Percentiles rank a stretch among this genome's conserved stretches.
Conservation (phyloP, 1,140 invertebrate genomes). For the Andricus grossulariae region DNA sequence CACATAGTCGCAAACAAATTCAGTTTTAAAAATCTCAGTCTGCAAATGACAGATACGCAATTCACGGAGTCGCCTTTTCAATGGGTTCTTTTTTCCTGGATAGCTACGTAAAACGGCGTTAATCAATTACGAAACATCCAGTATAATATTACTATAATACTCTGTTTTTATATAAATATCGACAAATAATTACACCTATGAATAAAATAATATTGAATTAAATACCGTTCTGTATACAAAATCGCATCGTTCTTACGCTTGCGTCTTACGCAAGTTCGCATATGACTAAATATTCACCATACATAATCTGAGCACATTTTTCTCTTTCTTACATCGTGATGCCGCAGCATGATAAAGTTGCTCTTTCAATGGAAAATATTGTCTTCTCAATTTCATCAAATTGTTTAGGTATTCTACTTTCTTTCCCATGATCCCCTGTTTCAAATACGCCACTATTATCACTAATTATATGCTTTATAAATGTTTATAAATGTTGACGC, state of each 20-base stretch:
- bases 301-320: conserved; percentile 25
- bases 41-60: too few relatives aligned
- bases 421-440: not conserved
- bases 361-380: conserved; percentile 4
- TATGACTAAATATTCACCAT: conserved; percentile 36
- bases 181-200: conserved; percentile 56
- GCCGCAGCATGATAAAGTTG: not conserved
- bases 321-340: not conserved
- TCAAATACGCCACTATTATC: too few relatives aligned
- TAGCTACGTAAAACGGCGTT: conserved; percentile 62
- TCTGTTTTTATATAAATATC: conserved; percentile 55
- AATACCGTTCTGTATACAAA: conserved; percentile 61
- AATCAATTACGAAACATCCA: conserved; percentile 45
- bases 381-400: conserved; percentile 27
- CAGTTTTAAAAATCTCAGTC: too few relatives aligned
- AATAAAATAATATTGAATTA: conserved; percentile 64
- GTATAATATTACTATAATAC: conserved; percentile 34
- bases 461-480: too few relatives aligned
- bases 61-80: too few relatives aligned
- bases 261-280: not conserved
- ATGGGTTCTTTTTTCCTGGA: too few relatives aligned
- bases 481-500: too few relatives aligned
- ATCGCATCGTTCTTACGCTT: conserved; percentile 45
- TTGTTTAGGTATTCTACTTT: not conserved
- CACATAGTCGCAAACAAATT: too few relatives aligned